These are phyloP conservation scores for Cirrhinus mrigala DNA, from an alignment of 2,797 vertebrate genomes.

Conservation along the genomic window DNA sequence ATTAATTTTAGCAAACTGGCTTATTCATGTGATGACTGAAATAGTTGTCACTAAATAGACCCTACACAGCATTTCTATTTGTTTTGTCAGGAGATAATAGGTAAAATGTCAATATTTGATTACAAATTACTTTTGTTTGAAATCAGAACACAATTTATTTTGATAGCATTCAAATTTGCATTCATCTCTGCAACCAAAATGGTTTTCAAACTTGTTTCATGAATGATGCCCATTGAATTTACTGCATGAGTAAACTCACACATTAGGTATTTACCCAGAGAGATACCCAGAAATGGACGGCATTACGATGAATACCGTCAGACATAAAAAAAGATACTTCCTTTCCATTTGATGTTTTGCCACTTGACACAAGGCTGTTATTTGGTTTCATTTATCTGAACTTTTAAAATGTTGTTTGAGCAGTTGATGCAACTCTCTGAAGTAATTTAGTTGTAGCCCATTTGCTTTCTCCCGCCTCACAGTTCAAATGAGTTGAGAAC, in stretches of 20 bases:
- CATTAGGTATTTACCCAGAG: constrained; percentile 16
- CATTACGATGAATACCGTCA: neutral
- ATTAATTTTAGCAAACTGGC: neutral
- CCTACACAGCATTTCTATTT: neutral
- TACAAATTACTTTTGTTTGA: neutral
- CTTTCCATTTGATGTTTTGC: neutral
- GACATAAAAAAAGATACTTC: constrained; percentile 7
- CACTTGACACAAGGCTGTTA: neutral
- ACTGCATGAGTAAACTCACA: neutral
- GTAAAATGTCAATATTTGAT: neutral
- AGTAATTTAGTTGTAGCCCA: constrained; percentile 42
- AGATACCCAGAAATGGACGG: neutral
- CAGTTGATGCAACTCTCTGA: constrained; percentile 47
- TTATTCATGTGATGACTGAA: neutral
- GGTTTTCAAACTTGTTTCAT: neutral
- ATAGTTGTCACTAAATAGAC: neutral
- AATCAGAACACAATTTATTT: neutral
- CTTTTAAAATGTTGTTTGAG: constrained; percentile 44
- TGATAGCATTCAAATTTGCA: neutral
- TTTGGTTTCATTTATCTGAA: constrained; percentile 48
- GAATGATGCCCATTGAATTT: neutral
- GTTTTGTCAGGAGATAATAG: neutral
- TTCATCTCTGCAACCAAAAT: neutral
- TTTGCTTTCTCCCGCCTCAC: constrained; percentile 40
- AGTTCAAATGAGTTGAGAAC: constrained; percentile 55